phyloP scores from a whole-genome alignment of 2,113 vertebrate species.

The Gulo gulo region DNA sequence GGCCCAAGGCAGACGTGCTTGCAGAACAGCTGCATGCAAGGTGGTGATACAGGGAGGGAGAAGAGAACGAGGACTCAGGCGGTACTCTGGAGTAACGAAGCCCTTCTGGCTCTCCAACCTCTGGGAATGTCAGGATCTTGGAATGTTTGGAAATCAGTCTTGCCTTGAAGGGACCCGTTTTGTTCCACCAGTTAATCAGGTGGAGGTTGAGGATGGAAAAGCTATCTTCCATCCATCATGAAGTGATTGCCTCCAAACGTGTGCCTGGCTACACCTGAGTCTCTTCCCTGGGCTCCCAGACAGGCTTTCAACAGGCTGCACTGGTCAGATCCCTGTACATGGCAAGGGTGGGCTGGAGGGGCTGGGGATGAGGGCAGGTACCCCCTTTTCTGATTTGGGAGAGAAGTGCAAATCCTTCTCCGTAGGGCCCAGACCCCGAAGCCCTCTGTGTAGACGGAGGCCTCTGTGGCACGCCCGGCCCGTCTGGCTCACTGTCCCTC shows the following conservation, averaged over 20 bases:
- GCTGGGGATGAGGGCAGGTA: background rate
- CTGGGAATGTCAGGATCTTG: constrained; percentile 42
- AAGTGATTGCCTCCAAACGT: background rate
- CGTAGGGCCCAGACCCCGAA: background rate
- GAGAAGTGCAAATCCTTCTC: background rate
- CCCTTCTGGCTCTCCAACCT: background rate
- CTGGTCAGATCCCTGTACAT: background rate
- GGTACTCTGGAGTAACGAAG: constrained; percentile 44
- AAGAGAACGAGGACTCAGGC: background rate
- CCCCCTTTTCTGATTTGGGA: background rate
- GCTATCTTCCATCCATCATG: constrained; percentile 48
- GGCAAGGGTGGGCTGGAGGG: background rate
- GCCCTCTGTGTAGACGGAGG: background rate
- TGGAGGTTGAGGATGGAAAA: constrained; percentile 58
- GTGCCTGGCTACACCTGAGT: constrained; percentile 5
- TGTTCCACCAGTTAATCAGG: constrained; percentile 41
- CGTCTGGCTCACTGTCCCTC: background rate
- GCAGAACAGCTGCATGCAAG: constrained; percentile 43
- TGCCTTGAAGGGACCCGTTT: constrained; percentile 16
- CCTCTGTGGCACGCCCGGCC: background rate
- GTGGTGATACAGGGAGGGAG: background rate
- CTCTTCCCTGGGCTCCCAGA: background rate
- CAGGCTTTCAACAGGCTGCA: background rate
- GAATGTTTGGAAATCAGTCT: constrained; percentile 44
- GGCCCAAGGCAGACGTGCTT: constrained; percentile 18